Percentiles rank a stretch among this genome's conserved stretches.
These are phyloP conservation scores for Orius insidiosus DNA, from an alignment of 1,140 invertebrate species.

Conservation along the genomic window DNA sequence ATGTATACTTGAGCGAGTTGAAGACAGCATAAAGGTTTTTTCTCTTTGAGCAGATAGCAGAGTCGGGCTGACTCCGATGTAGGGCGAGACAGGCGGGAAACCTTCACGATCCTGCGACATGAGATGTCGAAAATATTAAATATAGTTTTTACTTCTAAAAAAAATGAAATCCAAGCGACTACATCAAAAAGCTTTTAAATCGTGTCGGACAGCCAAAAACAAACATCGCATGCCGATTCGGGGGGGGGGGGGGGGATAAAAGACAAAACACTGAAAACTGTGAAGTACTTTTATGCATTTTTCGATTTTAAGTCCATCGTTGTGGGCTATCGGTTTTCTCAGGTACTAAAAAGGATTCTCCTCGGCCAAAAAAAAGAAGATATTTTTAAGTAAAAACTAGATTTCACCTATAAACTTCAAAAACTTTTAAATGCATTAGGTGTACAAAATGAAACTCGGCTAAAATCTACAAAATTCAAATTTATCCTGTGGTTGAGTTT, in stretches of 20 bases:
- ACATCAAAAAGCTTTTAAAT: constrained; percentile 1
- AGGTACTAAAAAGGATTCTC: no score
- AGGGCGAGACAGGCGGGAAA: constrained; percentile 91
- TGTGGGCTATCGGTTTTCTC: no score
- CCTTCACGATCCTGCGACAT: constrained; percentile 74
- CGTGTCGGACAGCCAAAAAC: neutral
- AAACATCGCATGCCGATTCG: neutral
- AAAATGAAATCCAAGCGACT: constrained; percentile 17
- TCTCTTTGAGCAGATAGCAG: constrained; percentile 89
- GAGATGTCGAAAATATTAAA: neutral
- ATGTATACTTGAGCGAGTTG: constrained; percentile 67
- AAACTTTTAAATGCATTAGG: no score
- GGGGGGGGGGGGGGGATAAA: constrained; percentile 19
- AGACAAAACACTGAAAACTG: constrained; percentile 3
- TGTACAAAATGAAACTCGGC: no score
- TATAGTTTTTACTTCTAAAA: neutral
- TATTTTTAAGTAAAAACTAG: no score
- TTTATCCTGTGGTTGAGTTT: no score
- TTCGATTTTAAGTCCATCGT: no score
- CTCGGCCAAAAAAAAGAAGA: no score
- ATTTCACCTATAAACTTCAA: no score
- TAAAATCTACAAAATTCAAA: no score
- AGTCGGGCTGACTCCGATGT: constrained; percentile 96
- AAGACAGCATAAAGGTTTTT: constrained; percentile 88
- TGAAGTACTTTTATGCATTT: neutral